Base-by-base conservation (phyloP, 2,888 invertebrate genomes). In the Acanthosepion lycidas region DNA sequence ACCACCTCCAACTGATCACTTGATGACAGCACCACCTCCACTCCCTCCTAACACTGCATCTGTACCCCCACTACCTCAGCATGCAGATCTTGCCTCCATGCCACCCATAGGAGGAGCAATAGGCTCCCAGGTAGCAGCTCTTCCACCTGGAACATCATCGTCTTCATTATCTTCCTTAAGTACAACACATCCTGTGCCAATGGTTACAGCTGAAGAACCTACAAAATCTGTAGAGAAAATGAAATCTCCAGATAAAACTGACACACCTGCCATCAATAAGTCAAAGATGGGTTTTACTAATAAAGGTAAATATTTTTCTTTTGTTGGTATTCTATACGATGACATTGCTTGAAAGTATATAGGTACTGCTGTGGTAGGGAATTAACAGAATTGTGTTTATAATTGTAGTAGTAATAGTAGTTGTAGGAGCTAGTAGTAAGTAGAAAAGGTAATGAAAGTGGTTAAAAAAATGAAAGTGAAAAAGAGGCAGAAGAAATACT, bases 91-190 rank as follows among this genome's bases (percentile, higher is more conserved):
- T 33, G 15, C 78, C n/a, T 15, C 78, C 78, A 78, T 78, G 78
- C n/a, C 78, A 95, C 23, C 94, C 94, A 78, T 94, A 78, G 33
- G 51, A 55, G 59, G 91, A 53, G 49, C n/a, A 51, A 33, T 91
- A 91, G 92, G 92, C n/a, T 55, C 95, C 8, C 26, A 9, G 8
- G 9, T 33, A 92, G 8, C 92, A 42, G 51, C 42, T 15, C 49
- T 20, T 18, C 53, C 93, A 20, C 93, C 93, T 23, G 48, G n/a
- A 93, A 20, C 53, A 42, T 42, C 78, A 15, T 33, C 78, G 2
- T 78, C 78, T 28, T 78, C 78, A n/a, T 78, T 78, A 28, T n/a
- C 78, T 78, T 78, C n/a, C 5, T 3, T n/a, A n/a, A 78, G 18
- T 33, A 78, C n/a, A 33, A 78, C 93, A 28, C 51, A 49, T 93